Evolutionary conservation across 1,140 invertebrate genomes (phyloP).

Genomic region (Amphibalanus amphitrite): DNA sequence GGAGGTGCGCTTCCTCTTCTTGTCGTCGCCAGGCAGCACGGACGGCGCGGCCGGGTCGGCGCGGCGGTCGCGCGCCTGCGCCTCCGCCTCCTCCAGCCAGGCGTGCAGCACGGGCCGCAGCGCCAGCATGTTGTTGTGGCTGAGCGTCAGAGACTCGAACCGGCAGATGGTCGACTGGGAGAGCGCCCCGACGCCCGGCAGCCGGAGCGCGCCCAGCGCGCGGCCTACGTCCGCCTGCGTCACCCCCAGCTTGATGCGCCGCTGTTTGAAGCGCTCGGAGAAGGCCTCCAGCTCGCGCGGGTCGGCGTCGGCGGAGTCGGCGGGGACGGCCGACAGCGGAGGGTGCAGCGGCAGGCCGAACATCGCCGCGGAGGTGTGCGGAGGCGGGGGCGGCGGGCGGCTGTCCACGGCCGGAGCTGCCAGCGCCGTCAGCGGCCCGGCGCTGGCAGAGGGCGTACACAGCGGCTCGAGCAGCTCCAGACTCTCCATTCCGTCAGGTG

Average conservation of each 20-base stretch:
- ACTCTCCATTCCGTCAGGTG: neutral
- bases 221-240: slow-evolving; percentile 98
- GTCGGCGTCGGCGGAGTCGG: slow-evolving; percentile 70
- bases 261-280: slow-evolving; percentile 94
- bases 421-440: too few relatives aligned
- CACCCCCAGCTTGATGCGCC: slow-evolving; percentile 91
- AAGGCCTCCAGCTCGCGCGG: slow-evolving; percentile 94
- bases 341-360: slow-evolving; percentile 25
- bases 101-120: slow-evolving; percentile 97
- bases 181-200: slow-evolving; percentile 95
- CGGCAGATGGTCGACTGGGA: slow-evolving; percentile 96
- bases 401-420: slow-evolving; percentile 6
- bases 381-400: neutral
- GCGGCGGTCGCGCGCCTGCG: slow-evolving; percentile 76
- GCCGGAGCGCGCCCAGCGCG: slow-evolving; percentile 89
- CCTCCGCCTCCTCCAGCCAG: slow-evolving; percentile 97
- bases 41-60: slow-evolving; percentile 77
- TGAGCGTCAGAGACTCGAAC: slow-evolving; percentile 93
- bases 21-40: slow-evolving; percentile 81
- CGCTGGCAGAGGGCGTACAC: neutral
- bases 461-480: neutral
- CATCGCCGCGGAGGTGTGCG: neutral
- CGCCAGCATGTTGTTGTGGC: slow-evolving; percentile 99
- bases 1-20: slow-evolving; percentile 95
- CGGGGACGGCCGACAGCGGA: slow-evolving; percentile 34